Percentiles rank a stretch among this genome's conserved stretches.
Conservation (phyloP, 2,888 invertebrate species). For the Enoplolaimus lenunculus region DNA sequence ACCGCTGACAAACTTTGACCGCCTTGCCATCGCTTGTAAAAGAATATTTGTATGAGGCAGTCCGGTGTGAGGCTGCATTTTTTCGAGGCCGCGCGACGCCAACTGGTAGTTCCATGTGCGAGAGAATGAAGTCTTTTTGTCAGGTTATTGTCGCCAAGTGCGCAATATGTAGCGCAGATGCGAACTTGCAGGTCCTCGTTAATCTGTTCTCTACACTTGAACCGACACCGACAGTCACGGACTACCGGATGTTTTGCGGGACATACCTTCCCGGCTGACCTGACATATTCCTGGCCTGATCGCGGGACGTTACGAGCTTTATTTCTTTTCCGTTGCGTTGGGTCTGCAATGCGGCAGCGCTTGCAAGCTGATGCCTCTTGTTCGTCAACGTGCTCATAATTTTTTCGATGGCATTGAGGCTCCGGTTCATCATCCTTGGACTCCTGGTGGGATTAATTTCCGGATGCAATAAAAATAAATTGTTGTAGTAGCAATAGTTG, state of each 20-base stretch:
- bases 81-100: neutral
- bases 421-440: too few relatives aligned
- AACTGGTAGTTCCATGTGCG: neutral
- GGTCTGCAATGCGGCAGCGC: neutral
- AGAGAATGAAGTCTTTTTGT: neutral
- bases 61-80: neutral
- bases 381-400: neutral
- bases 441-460: too few relatives aligned
- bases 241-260: neutral
- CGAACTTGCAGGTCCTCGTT: neutral
- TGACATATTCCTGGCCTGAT: neutral
- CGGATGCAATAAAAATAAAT: neutral
- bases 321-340: neutral
- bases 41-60: neutral
- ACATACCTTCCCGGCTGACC: neutral
- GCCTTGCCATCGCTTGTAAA: neutral
- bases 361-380: neutral
- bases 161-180: neutral
- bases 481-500: too few relatives aligned
- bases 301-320: neutral
- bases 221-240: neutral
- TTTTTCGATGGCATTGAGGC: too few relatives aligned
- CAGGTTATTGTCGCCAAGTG: neutral
- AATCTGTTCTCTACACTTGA: neutral
- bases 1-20: neutral